Percentiles rank a stretch among this genome's conserved stretches.
Conservation (phyloP, 2,113 vertebrate species). For the Polyodon spathula region DNA sequence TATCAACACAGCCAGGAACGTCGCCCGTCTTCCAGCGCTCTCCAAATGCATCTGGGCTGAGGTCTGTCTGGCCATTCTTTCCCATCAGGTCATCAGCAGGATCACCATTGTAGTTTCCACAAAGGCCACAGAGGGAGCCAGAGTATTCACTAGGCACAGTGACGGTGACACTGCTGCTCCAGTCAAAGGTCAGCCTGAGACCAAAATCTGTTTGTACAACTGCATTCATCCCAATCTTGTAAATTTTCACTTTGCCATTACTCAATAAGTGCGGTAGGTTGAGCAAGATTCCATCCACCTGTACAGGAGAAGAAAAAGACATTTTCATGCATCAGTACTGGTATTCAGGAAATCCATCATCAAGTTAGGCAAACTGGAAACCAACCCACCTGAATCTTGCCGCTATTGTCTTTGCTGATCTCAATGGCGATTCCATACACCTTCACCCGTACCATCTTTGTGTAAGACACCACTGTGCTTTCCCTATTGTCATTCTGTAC, state of each 20-base stretch:
- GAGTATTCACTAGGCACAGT: conserved; percentile 21
- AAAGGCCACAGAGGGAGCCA: conserved; percentile 31
- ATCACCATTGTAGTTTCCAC: conserved; percentile 43
- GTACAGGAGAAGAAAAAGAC: conserved; percentile 7
- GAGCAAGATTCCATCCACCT: conserved; percentile 29
- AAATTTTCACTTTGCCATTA: conserved; percentile 25
- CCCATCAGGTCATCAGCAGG: too few relatives aligned
- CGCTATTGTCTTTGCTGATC: too few relatives aligned
- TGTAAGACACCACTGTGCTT: too few relatives aligned
- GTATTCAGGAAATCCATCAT: too few relatives aligned
- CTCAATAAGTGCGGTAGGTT: conserved; percentile 22
- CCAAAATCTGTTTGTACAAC: conserved; percentile 25
- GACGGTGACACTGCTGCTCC: conserved; percentile 23
- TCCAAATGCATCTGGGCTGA: conserved; percentile 14
- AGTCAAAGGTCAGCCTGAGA: conserved; percentile 14
- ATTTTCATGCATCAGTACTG: too few relatives aligned
- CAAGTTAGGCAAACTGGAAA: too few relatives aligned
- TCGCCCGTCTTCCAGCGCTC: conserved; percentile 17
- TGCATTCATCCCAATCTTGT: conserved; percentile 13
- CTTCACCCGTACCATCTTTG: too few relatives aligned
- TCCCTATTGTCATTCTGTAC: conserved; percentile 13
- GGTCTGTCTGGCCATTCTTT: not conserved
- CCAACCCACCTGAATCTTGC: too few relatives aligned
- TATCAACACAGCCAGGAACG: conserved; percentile 18
- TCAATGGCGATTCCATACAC: too few relatives aligned